These are phyloP conservation scores for Sturmia bella DNA, from an alignment of 2,888 invertebrate species.

Conservation along the genomic window DNA sequence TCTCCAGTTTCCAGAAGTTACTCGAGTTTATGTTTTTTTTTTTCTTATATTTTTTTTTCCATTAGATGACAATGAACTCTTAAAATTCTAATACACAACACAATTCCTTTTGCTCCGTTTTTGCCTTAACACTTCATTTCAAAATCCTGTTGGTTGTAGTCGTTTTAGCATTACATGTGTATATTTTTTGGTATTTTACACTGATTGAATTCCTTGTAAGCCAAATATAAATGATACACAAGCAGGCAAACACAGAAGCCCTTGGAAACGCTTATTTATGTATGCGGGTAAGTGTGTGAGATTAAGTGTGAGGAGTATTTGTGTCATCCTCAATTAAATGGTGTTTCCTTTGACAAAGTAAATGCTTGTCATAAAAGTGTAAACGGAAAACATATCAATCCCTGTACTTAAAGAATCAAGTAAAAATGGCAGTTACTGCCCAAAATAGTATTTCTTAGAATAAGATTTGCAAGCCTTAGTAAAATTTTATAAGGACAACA, in stretches of 20 bases:
- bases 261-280: neutral
- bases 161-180: conserved; percentile 49
- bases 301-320: neutral
- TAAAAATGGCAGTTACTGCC: neutral
- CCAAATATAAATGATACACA: conserved; percentile 2
- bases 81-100: neutral
- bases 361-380: conserved; percentile 17
- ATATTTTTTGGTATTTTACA: conserved; percentile 55
- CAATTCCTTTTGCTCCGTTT: neutral
- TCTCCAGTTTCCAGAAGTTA: neutral
- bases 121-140: neutral
- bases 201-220: conserved; percentile 65
- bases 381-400: neutral
- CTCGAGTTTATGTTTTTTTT: neutral
- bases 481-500: too few species aligned
- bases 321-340: conserved; percentile 29
- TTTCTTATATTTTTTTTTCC: neutral
- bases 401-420: too few species aligned
- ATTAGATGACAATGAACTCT: neutral
- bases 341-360: neutral
- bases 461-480: too few species aligned
- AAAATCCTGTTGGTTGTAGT: neutral
- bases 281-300: neutral
- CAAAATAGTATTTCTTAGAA: too few species aligned
- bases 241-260: neutral